These are phyloP conservation scores for Apeltes quadracus DNA, from an alignment of 2,113 vertebrate species.

Conservation along the genomic window DNA sequence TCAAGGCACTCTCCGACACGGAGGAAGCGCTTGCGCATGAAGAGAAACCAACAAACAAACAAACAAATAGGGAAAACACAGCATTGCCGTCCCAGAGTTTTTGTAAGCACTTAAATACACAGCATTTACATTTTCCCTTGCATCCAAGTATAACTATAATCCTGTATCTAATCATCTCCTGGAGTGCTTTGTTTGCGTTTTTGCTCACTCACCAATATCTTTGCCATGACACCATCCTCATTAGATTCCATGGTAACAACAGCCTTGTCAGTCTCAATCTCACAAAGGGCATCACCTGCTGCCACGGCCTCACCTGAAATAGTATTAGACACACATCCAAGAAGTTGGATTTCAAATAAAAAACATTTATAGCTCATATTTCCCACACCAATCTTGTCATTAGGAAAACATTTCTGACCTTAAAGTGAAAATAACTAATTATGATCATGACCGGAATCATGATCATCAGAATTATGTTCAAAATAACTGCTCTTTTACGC, in stretches of 20 bases:
- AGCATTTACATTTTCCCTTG: constrained; percentile 7
- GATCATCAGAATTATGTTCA: neutral
- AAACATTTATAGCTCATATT: neutral
- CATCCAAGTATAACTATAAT: neutral
- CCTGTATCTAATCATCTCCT: neutral
- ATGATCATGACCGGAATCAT: constrained; percentile 3
- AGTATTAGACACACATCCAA: constrained; percentile 2
- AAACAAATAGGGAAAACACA: too few species aligned
- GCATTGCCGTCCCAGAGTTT: neutral
- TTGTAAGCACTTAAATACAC: neutral
- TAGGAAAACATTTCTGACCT: neutral
- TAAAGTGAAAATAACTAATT: constrained; percentile 3
- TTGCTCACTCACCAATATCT: constrained; percentile 89
- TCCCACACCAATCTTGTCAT: neutral
- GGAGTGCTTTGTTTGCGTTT: neutral
- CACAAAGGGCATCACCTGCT: constrained; percentile 91
- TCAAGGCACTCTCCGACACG: neutral
- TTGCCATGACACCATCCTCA: constrained; percentile 93
- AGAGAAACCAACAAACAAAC: neutral
- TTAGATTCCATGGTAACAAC: constrained; percentile 93
- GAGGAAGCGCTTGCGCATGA: neutral
- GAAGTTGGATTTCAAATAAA: neutral
- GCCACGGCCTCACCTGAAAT: constrained; percentile 89
- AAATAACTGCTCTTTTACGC: constrained; percentile 2
- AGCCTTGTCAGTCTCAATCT: constrained; percentile 98